Evolutionary conservation across 2,797 vertebrate species (phyloP).

Genomic region (Pseudotriccus pelzelni): DNA sequence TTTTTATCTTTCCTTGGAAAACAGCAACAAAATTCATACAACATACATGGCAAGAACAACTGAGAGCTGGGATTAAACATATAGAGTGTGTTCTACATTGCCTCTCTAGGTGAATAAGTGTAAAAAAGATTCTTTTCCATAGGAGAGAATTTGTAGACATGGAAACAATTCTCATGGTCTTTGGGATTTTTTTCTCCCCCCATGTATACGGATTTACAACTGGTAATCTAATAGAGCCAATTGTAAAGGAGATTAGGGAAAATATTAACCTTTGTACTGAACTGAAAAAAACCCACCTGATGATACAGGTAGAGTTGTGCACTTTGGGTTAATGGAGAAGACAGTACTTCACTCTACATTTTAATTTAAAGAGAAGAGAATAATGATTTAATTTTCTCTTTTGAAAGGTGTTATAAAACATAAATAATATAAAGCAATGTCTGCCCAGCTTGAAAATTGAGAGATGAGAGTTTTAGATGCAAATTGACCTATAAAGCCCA

Average conservation of each 20-base stretch:
- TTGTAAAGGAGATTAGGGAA: background rate
- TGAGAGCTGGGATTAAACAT: background rate
- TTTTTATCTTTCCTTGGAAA: background rate
- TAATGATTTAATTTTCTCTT: background rate
- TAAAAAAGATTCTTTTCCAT: background rate
- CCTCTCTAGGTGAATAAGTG: background rate
- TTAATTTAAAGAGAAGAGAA: background rate
- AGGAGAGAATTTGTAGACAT: background rate
- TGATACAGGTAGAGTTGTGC: background rate
- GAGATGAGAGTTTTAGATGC: background rate
- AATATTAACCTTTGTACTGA: background rate
- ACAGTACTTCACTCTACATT: background rate
- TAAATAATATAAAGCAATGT: background rate
- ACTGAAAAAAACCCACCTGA: background rate
- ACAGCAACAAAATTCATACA: background rate
- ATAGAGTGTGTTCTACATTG: background rate
- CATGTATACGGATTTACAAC: background rate
- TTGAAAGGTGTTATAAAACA: background rate
- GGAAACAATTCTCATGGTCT: background rate
- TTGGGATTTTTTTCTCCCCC: accelerated
- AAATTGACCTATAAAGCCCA: background rate
- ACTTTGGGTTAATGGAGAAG: background rate
- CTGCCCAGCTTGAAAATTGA: background rate
- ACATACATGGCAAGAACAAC: background rate
- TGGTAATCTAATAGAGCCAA: background rate